Conservation (phyloP, 2,888 invertebrate genomes). For the Scaptodrosophila latifasciaeformis region DNA sequence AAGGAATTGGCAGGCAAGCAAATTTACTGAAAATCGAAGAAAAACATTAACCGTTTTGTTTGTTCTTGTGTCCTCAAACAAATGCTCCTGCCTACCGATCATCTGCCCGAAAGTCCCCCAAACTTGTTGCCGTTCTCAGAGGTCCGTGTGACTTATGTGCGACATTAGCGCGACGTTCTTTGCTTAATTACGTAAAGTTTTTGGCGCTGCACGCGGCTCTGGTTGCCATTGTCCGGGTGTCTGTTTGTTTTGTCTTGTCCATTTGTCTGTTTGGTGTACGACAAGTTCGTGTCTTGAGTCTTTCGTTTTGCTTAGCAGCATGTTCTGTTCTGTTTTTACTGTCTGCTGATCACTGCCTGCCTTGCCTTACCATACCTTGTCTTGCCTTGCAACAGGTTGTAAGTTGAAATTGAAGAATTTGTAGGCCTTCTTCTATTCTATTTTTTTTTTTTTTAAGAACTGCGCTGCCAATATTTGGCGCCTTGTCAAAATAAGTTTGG, state of each 20-base stretch:
- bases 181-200: constrained; percentile 65
- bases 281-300: constrained; percentile 72
- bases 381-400: constrained; percentile 57
- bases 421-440: constrained; percentile 45
- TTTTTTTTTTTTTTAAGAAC: constrained; percentile 4
- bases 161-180: constrained; percentile 66
- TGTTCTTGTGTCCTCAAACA: constrained; percentile 16
- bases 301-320: constrained; percentile 55
- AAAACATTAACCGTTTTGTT: constrained; percentile 66
- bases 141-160: constrained; percentile 64
- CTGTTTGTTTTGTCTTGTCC: constrained; percentile 12
- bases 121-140: constrained; percentile 27
- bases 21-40: constrained; percentile 39
- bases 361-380: too few species aligned
- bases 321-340: constrained; percentile 22
- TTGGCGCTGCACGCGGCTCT: constrained; percentile 26
- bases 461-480: constrained; percentile 2
- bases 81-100: not conserved
- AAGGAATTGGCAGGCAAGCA: constrained; percentile 30
- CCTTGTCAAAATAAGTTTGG: constrained; percentile 17
- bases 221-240: constrained; percentile 20
- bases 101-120: constrained; percentile 19
- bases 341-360: too few species aligned
- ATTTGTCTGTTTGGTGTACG: constrained; percentile 48
- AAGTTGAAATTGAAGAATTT: constrained; percentile 60